Conservation (phyloP, 2,797 vertebrate genomes). For the Falco columbarius region DNA sequence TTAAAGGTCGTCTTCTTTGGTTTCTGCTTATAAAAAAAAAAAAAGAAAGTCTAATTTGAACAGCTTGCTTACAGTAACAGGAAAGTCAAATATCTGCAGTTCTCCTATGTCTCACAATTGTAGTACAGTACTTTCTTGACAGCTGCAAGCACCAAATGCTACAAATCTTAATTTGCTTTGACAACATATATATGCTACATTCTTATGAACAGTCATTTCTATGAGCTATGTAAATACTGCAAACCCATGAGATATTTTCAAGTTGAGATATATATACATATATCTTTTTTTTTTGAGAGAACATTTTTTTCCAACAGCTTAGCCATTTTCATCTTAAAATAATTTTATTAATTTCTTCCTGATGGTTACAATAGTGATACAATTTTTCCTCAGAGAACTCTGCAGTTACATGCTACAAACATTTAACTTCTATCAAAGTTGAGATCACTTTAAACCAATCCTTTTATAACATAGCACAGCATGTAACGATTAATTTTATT, state of each 20-base stretch:
- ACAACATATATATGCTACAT: neutral
- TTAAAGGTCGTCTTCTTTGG: neutral
- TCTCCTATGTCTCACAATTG: constrained; percentile 36
- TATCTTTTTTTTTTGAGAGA: neutral
- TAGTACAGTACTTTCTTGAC: constrained; percentile 38
- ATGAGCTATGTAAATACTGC: neutral
- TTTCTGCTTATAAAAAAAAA: neutral
- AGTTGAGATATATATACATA: neutral
- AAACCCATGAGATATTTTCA: neutral
- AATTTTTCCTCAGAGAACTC: constrained; percentile 10
- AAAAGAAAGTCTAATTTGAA: neutral
- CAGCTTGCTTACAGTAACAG: constrained; percentile 9
- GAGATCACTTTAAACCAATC: neutral
- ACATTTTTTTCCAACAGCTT: neutral
- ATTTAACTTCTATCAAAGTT: neutral
- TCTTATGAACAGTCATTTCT: neutral
- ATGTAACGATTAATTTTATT: neutral
- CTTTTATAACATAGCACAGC: neutral
- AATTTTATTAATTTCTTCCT: constrained; percentile 24
- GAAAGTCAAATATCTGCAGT: constrained; percentile 14
- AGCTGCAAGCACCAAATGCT: constrained; percentile 22
- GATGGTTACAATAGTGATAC: neutral
- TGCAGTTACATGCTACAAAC: neutral
- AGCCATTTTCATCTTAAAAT: constrained; percentile 4
- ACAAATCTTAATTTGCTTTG: constrained; percentile 41